phyloP scores from a whole-genome alignment of 2,113 vertebrate genomes.

The Malurus melanocephalus region DNA sequence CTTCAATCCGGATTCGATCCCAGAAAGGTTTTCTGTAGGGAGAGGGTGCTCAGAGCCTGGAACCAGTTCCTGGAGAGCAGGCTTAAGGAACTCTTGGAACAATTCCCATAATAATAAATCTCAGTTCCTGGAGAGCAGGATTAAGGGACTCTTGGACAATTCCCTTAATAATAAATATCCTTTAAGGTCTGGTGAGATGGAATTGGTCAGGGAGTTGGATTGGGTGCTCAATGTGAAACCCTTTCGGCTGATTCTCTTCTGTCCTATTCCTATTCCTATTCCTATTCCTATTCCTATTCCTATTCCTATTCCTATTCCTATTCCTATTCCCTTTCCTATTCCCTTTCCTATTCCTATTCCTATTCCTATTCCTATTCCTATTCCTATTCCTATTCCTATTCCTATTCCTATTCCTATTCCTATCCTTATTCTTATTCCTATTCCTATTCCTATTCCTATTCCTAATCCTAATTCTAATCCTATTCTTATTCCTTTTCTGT shows the following conservation, averaged over 20 bases:
- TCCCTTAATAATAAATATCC: neutral
- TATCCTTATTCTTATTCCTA: neutral
- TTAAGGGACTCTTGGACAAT: neutral
- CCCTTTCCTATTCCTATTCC: fast-evolving
- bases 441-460: neutral
- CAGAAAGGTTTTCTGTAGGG: neutral
- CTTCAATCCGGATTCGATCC: neutral
- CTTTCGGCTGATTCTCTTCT: neutral
- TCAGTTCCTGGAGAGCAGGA: no score
- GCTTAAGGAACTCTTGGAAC: neutral
- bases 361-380: neutral
- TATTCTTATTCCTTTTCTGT: no score
- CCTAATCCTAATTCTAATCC: neutral
- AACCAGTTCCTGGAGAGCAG: neutral
- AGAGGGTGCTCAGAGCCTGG: neutral
- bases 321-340: no score
- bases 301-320: neutral
- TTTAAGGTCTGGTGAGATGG: neutral
- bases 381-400: neutral
- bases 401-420: neutral
- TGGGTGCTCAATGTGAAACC: no score
- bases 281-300: neutral
- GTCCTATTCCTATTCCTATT: fast-evolving
- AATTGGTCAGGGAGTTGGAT: neutral
- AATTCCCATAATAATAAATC: neutral